Evolutionary conservation across 2,888 invertebrate species (phyloP), one percentile per base, ranked within the genome.

Genomic region (Rhamphomyia laevipes): DNA sequence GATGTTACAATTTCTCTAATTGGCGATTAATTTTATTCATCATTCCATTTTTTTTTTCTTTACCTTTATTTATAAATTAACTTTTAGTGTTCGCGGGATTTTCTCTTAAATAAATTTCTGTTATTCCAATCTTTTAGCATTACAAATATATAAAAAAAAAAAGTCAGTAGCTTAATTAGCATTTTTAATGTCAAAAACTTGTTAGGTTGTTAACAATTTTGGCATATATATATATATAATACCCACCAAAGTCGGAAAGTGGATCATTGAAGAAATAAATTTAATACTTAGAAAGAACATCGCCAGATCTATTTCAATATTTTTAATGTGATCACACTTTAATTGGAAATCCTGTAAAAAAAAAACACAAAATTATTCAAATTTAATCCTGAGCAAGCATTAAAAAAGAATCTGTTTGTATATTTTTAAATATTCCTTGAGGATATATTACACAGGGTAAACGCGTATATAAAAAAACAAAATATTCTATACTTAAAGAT

Each of bases 1-100:
- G 57, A 57, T 61, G 63, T 64, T 67, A 67, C 68, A 67, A 66
- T 66, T 63, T 64, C 63, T 66, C 68, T 68, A 68, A 68, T 68
- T 68, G 68, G 67, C 65, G 60, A 60, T 61, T 63, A 62, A 62
- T 62, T 68, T 66, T 67, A 65, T 63, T 62, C 63, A 62, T 63
- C 53, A 53, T 51, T 53, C 51, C 51, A 46, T 51, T 27, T 27
- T 27, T 7, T 27, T 6, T 27, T 27, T 27, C 3, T 21, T 21
- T 21, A 21, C n/a, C n/a, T n/a, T n/a, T n/a, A n/a, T n/a, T 58
- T 55, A 56, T 46, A 15, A 42, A 40, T 37, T n/a, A 13, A 21
- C 48, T 46, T 52, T 51, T 55, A 47, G 46, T 53, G 49, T 53
- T 51, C 35, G 50, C 47, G 52, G 53, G 51, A 49, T 52, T 27